Base-by-base conservation (phyloP, 1,140 invertebrate genomes). In the Eriosoma lanigerum region DNA sequence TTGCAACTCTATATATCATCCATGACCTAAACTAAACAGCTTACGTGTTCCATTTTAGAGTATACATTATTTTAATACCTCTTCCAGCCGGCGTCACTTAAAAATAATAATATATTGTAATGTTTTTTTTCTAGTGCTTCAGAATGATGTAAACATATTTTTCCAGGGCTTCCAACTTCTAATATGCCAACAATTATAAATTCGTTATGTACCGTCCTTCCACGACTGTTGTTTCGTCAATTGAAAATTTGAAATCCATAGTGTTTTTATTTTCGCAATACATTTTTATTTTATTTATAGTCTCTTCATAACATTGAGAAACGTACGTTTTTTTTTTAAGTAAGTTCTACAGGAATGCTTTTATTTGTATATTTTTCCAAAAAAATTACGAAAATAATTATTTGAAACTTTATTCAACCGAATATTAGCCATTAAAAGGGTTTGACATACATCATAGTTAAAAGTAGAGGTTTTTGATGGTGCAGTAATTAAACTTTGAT, bases 291-390 rank as follows among this genome's bases (percentile, higher is more conserved):
- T 38, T 64, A 0, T 62, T 32, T 15, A 64, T 64, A 26, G 29
- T 64, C 29, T 64, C 29, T 29, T 64, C 29, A 13, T 64, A 64
- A n/a, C 24, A 29, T 29, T 64, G 24, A 15, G 24, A 21, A 32
- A 64, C 60, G 26, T 64, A 64, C 29, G 19, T n/a, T n/a, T 26
- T 64, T 64, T 64, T 64, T 24, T 64, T 15, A 64, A 32, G 26
- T 21, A 17, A 17, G 29, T 26, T 64, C 29, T 24, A 29, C 60
- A 6, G 60, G 60, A 64, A 64, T 64, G 19, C 15, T 26, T 17
- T 64, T 64, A 17, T 24, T 64, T 29, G 54, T 96, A 91, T 80
- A 96, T 93, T 91, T 96, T 93, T 68, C 91, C 90, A 66, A 46
- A 66, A 66, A 66, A 13, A 21, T 21, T n/a, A n/a, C 64, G 19